Percentiles rank a stretch among this genome's conserved stretches.
phyloP scores from a whole-genome alignment of 2,888 invertebrate genomes.

The Ctenicera cuprea region DNA sequence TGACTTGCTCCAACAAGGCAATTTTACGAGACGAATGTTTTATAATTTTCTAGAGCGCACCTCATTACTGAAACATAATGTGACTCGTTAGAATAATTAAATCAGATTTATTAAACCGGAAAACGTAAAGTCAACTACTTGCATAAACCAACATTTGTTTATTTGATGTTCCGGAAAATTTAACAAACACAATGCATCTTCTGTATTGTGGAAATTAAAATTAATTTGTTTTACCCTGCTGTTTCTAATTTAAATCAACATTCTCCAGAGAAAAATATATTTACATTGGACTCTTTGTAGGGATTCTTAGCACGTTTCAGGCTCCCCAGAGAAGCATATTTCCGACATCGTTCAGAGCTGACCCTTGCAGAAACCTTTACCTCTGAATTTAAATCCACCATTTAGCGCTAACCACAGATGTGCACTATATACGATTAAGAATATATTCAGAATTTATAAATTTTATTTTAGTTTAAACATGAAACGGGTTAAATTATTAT shows the following conservation, averaged over 20 bases:
- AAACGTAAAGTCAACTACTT: conserved; percentile 11
- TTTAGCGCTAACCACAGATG: conserved; percentile 58
- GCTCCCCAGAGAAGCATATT: conserved; percentile 61
- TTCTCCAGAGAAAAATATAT: conserved; percentile 41
- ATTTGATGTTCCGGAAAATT: conserved; percentile 11
- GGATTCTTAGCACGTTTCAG: conserved; percentile 62
- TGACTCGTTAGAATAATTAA: conserved; percentile 35
- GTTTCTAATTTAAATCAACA: conserved; percentile 40
- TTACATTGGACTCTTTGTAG: conserved; percentile 33
- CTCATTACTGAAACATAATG: conserved; percentile 36
- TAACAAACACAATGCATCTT: neutral
- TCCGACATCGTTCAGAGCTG: conserved; percentile 59
- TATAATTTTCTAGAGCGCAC: conserved; percentile 25
- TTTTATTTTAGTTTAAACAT: no score
- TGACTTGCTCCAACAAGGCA: conserved; percentile 12
- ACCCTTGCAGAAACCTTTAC: conserved; percentile 56
- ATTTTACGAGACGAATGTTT: conserved; percentile 34
- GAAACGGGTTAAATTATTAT: no score
- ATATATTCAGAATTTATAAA: conserved; percentile 21
- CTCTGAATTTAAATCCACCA: conserved; percentile 60
- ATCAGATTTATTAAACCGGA: conserved; percentile 36
- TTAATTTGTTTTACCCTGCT: conserved; percentile 11
- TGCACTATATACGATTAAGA: conserved; percentile 43
- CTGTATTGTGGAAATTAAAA: neutral
- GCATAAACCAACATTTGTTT: conserved; percentile 15